A percentile compares a stretch with the other conserved stretches of the same genome.
These are phyloP conservation scores for Loris lydekkerianus DNA, from an alignment of 2,797 vertebrate genomes.

Conservation along the genomic window DNA sequence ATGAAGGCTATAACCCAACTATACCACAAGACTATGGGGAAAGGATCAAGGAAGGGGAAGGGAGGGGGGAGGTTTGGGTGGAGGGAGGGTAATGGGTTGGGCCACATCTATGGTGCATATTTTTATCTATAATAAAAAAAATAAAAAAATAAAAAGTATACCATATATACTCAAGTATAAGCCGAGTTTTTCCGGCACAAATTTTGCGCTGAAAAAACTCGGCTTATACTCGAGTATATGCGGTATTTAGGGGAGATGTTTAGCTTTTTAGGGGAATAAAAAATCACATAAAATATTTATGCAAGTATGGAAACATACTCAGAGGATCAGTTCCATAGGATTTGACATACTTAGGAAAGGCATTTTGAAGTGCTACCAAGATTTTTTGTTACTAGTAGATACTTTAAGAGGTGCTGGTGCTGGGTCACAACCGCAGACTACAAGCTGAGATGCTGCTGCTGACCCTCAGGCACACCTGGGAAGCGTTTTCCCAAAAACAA, in stretches of 20 bases:
- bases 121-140: no score
- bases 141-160: no score
- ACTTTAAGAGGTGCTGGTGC: neutral
- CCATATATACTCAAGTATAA: no score
- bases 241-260: neutral
- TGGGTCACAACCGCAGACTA: neutral
- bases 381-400: neutral
- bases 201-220: no score
- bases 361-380: neutral
- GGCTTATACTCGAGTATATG: neutral
- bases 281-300: neutral
- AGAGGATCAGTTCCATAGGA: neutral
- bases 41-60: no score
- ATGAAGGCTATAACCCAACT: no score
- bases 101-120: no score
- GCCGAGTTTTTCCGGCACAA: no score
- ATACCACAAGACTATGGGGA: no score
- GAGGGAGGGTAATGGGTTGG: no score
- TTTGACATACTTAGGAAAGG: neutral
- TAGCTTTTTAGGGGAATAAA: neutral
- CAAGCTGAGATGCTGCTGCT: neutral
- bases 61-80: no score
- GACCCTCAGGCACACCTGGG: slow-evolving; percentile 44
- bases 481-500: slow-evolving; percentile 1
- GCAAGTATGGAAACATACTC: neutral